Base-by-base conservation (phyloP, 2,113 vertebrate species). In the Aythya baeri region DNA sequence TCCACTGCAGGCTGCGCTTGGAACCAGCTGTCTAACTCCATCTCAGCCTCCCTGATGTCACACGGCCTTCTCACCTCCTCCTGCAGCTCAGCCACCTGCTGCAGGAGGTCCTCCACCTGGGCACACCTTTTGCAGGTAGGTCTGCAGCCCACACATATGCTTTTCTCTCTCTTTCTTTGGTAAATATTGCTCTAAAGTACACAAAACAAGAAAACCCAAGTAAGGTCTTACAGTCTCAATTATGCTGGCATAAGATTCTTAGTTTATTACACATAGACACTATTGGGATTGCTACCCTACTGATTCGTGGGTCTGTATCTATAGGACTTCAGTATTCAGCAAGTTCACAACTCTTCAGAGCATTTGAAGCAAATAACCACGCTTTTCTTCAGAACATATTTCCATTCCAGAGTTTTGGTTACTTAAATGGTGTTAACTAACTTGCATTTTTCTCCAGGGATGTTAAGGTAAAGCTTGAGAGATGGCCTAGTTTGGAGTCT, bases 391-490 rank as follows among this genome's bases (percentile, higher is more conserved):
- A 67, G 44, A 89, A 65, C 61, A 11, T 6, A 4, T 81, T 94
- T 95, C 78, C 84, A 88, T 88, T 66, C 15, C 52, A 43, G 73
- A 68, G 34, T 88, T 88, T 73, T 46, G 95, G 52, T 97, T 96
- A 44, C 85, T 96, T 88, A 41, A 41, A 15, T 89, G 73, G 59
- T 89, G 58, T 90, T 89, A 67, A 62, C 52, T 86, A 87, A 75
- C 17, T 0, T 12, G 52, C 1, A 4, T 90, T 96, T 85, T 87
- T 83, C 90, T 92, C 88, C 63, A 11, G 79, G 74, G 72, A 72
- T 76, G 90, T 90, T 79, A 72, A 96, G 91, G 83, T 65, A 93
- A 71, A 94, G 91, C 91, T 88, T 94, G 92, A 95, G 94, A 95
- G 87, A 36, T 78, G 92, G 91, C 95, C 83, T 95, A 79, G 79